phyloP scores from a whole-genome alignment of 2,888 invertebrate genomes.

The Coelopa pilipes region DNA sequence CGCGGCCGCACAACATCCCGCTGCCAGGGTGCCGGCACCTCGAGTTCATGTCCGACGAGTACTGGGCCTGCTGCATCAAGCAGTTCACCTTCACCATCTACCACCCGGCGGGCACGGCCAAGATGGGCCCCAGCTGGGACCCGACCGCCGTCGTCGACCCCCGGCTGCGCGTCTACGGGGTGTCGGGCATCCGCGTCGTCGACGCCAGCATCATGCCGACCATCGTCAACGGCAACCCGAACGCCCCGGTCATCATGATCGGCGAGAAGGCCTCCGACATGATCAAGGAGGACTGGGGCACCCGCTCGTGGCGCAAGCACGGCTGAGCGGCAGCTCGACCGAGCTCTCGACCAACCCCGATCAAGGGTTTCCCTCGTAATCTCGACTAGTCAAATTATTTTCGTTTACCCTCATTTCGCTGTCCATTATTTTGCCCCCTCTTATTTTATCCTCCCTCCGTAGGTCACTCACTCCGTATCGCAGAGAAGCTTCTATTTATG shows the following conservation, averaged over 20 bases:
- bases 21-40: conserved; percentile 84
- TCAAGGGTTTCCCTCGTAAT: neutral
- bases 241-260: conserved; percentile 90
- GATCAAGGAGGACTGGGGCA: conserved; percentile 87
- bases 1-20: conserved; percentile 80
- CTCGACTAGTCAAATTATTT: conserved; percentile 31
- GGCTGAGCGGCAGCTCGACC: conserved; percentile 17
- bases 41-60: conserved; percentile 80
- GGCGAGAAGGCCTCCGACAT: conserved; percentile 90
- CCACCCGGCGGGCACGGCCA: conserved; percentile 86
- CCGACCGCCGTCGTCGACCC: conserved; percentile 83
- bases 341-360: neutral
- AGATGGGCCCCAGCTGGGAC: conserved; percentile 85
- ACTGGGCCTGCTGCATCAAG: conserved; percentile 87
- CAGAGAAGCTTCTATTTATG: too few relatives aligned
- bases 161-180: conserved; percentile 80
- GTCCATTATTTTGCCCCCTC: neutral
- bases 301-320: conserved; percentile 41
- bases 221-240: conserved; percentile 90
- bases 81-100: conserved; percentile 87
- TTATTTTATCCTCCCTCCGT: too few relatives aligned
- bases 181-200: conserved; percentile 80
- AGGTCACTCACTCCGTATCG: too few relatives aligned
- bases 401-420: neutral
- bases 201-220: conserved; percentile 91